Evolutionary conservation across 2,888 invertebrate genomes (phyloP), one percentile per base, ranked within the genome.

Genomic region (Thalpophila matura): DNA sequence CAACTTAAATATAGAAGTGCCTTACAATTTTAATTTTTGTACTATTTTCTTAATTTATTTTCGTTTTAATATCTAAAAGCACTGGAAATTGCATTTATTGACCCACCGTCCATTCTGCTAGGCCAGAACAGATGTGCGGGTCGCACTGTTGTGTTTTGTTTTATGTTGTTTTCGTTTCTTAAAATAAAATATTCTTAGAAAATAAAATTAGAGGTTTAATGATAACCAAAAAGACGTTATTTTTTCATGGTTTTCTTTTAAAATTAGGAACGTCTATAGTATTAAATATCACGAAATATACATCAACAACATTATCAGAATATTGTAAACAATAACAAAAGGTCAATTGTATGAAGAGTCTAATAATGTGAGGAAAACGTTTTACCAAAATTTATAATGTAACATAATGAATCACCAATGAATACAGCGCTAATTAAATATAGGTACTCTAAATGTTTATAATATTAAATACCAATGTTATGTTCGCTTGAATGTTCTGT

Each of bases 1-100:
- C 90, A 90, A 91, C 87, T 90, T 87, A 85, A 89, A 93, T 89
- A 93, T 93, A 94, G 92, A 94, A 94, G 95, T 95, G 95, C 95
- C 95, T 95, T 95, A 95, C 91, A 83, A 91, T 91, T 76, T 92
- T 92, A 90, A 88, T 94, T 94, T 94, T 91, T 91, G 85, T 89
- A 91, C 86, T 86, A 70, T 87, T 87, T 86, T 86, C 80, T 84
- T 86, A 83, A 84, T 85, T 83, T 73, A 83, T 89, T 86, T 76
- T 80, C 83, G 87, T 82, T 84, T 81, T 85, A 78, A 79, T 71
- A 61, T 72, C 50, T 62, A 69, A 77, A 75, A 73, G 89, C 90
- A 89, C 89, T 91, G 89, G 89, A 89, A 87, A 89, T 87, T 92
- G 94, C 93, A 93, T 94, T 94, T 94, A 94, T 89, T 86, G 86